phyloP scores from a whole-genome alignment of 30 jellyfish, hydroid and myxozoan genomes.

The Pelagia noctiluca region DNA sequence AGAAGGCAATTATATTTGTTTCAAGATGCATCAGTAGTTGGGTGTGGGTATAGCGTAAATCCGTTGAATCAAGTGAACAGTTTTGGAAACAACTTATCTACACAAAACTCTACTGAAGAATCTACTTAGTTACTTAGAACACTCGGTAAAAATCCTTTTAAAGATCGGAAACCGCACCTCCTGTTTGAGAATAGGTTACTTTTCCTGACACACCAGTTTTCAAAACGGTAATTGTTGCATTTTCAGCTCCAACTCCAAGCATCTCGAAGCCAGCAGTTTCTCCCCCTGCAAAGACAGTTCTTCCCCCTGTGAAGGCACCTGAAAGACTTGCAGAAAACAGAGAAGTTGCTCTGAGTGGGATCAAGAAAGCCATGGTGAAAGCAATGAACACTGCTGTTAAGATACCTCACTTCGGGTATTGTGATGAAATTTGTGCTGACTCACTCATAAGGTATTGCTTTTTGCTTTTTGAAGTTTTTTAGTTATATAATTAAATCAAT shows the following conservation, averaged over 20 bases:
- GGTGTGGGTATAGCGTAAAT: too few species aligned
- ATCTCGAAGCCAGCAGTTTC: too few species aligned
- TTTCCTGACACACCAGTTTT: constrained; percentile 10
- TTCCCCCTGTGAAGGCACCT: neutral
- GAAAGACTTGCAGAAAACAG: constrained; percentile 47
- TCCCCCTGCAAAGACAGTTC: too few species aligned
- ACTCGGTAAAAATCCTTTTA: too few species aligned
- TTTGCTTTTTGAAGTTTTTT: neutral
- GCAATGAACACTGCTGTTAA: constrained; percentile 82
- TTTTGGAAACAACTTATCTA: too few species aligned
- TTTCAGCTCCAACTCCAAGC: neutral
- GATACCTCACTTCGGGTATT: constrained; percentile 95
- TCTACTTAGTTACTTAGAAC: too few species aligned
- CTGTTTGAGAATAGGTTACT: too few species aligned
- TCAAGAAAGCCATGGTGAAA: constrained; percentile 93
- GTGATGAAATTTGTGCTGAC: constrained; percentile 92
- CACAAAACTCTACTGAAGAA: too few species aligned
- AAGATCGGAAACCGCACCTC: too few species aligned
- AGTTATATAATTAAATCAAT: neutral
- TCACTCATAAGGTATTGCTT: constrained; percentile 69
- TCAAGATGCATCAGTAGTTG: too few species aligned
- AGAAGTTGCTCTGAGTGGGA: constrained; percentile 73
- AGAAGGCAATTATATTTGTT: too few species aligned
- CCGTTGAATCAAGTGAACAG: too few species aligned
- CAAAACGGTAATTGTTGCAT: neutral